Conservation (phyloP, 2,888 invertebrate genomes). For the Strigamia maritima region DNA sequence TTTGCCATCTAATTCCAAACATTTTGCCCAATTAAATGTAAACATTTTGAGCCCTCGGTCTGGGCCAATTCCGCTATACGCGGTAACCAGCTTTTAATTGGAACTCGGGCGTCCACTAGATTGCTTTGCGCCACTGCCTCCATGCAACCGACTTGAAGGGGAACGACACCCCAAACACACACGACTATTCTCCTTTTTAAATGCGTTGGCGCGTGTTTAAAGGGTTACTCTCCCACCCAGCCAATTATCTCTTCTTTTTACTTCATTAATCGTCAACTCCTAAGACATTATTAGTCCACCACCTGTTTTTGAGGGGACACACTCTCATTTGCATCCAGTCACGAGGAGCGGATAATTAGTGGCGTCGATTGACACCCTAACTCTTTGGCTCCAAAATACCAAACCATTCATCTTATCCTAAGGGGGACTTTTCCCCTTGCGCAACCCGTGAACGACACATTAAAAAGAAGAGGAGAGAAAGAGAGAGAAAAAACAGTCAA, state of each 20-base stretch:
- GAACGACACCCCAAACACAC: slow-evolving; percentile 23
- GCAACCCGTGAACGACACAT: not conserved
- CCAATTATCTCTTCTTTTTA: slow-evolving; percentile 24
- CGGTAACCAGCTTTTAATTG: slow-evolving; percentile 30
- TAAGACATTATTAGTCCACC: slow-evolving; percentile 27
- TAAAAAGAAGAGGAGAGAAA: too few relatives aligned
- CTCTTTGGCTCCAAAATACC: slow-evolving; percentile 11
- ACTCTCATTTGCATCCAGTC: not conserved
- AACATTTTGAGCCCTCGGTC: slow-evolving; percentile 33
- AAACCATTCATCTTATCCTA: slow-evolving; percentile 19
- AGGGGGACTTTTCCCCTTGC: not conserved
- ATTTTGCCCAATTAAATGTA: slow-evolving; percentile 36
- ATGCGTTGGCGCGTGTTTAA: slow-evolving; percentile 7
- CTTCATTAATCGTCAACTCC: slow-evolving; percentile 18
- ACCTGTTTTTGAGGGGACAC: slow-evolving; percentile 21
- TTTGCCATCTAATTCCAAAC: slow-evolving; percentile 29
- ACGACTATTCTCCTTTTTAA: not conserved
- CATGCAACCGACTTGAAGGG: slow-evolving; percentile 8
- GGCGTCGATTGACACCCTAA: not conserved
- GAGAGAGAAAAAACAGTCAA: slow-evolving; percentile 10
- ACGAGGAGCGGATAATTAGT: slow-evolving; percentile 22
- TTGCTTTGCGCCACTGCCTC: slow-evolving; percentile 4
- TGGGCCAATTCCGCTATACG: not conserved
- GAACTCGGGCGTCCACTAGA: slow-evolving; percentile 22
- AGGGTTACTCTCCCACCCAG: slow-evolving; percentile 21